Conservation (phyloP, 2,888 invertebrate genomes). For the Colostygia pectinataria region DNA sequence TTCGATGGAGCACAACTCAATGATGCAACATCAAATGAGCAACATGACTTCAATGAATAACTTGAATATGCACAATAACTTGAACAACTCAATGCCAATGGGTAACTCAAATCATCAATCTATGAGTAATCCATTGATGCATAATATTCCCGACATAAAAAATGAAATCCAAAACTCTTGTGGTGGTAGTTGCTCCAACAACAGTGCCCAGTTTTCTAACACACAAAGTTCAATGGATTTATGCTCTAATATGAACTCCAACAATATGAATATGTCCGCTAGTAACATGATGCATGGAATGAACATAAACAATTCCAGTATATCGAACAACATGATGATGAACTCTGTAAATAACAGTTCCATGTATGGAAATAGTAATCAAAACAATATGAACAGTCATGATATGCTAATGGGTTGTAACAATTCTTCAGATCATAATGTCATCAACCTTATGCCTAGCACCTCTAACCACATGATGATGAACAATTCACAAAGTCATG, state of each 20-base stretch:
- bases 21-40: constrained; percentile 76
- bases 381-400: constrained; percentile 63
- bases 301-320: constrained; percentile 63
- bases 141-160: constrained; percentile 77
- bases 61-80: constrained; percentile 70
- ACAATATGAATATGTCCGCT: constrained; percentile 62
- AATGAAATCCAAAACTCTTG: constrained; percentile 75
- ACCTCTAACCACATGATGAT: constrained; percentile 72
- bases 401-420: constrained; percentile 75
- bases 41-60: constrained; percentile 64
- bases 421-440: constrained; percentile 64
- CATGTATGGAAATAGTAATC: constrained; percentile 60
- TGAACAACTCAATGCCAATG: constrained; percentile 69
- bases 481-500: constrained; percentile 64
- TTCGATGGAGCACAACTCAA: constrained; percentile 68
- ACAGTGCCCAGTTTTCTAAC: constrained; percentile 61
- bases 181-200: constrained; percentile 71
- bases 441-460: constrained; percentile 63
- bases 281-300: constrained; percentile 71
- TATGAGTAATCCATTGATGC: constrained; percentile 70
- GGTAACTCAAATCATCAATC: constrained; percentile 65
- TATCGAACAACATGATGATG: constrained; percentile 72
- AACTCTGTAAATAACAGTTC: constrained; percentile 60
- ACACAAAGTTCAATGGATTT: constrained; percentile 70
- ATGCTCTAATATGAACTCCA: constrained; percentile 65